Conservation (phyloP, 2,797 vertebrate species). For the Pyrocephalus nanus region DNA sequence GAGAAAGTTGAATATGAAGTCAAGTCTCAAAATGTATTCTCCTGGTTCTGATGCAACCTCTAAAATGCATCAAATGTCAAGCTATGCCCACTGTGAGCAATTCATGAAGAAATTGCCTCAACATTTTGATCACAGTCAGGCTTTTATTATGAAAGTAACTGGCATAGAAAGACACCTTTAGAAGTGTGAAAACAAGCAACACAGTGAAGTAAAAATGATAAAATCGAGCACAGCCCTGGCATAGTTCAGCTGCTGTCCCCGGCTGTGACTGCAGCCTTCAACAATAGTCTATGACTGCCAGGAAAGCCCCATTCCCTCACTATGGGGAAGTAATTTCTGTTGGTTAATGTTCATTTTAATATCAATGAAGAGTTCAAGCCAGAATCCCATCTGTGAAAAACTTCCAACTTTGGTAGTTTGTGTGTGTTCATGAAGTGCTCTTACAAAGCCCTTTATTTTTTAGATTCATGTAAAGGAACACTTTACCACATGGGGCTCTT, state of each 20-base stretch:
- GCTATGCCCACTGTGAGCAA: constrained; percentile 40
- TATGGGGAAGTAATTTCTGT: not conserved
- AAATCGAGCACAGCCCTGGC: constrained; percentile 13
- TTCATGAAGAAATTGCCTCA: constrained; percentile 49
- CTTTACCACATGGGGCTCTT: not conserved
- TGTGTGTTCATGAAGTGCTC: not conserved
- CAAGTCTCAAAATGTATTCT: not conserved
- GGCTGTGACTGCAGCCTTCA: not conserved
- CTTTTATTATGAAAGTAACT: constrained; percentile 50
- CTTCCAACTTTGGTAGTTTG: not conserved
- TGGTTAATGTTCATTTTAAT: constrained; percentile 21
- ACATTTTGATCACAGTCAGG: constrained; percentile 44
- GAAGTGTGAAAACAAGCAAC: constrained; percentile 50
- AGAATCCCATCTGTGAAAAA: not conserved
- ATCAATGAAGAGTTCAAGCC: not conserved
- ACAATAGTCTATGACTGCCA: not conserved
- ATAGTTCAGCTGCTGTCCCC: constrained; percentile 13
- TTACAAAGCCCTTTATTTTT: not conserved
- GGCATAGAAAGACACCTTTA: constrained; percentile 31
- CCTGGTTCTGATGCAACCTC: constrained; percentile 3
- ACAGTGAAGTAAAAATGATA: constrained; percentile 42
- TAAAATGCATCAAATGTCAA: constrained; percentile 35
- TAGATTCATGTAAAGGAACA: not conserved
- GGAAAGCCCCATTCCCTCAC: not conserved
- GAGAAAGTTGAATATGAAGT: not conserved